A percentile compares a stretch with the other conserved stretches of the same genome.
Conservation (phyloP, 2,797 vertebrate genomes). For the Onychomys torridus region DNA sequence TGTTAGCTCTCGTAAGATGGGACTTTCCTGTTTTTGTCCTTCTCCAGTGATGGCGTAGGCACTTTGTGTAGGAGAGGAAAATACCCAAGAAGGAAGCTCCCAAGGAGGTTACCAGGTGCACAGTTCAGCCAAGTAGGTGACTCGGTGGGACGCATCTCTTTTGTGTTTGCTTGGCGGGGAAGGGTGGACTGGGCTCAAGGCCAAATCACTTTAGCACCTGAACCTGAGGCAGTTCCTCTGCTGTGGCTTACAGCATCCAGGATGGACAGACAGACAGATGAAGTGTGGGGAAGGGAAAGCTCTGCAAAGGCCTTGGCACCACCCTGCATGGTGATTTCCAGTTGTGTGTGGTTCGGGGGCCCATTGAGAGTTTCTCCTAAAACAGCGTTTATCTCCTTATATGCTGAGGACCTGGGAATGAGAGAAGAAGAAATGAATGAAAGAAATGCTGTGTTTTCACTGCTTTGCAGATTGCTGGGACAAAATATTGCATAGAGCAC, state of each 20-base stretch:
- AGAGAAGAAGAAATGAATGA: no score
- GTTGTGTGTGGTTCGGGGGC: accelerated
- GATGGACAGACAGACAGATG: not conserved
- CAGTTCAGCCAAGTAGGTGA: constrained; percentile 66
- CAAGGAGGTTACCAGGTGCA: constrained; percentile 61
- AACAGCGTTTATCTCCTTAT: accelerated
- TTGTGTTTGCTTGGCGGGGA: constrained; percentile 74
- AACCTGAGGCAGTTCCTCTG: constrained; percentile 14
- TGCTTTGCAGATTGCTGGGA: not conserved
- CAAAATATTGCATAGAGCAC: not conserved
- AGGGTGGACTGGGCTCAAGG: constrained; percentile 62
- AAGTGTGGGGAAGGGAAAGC: not conserved
- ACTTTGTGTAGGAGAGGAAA: constrained; percentile 23
- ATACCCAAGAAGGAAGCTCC: constrained; percentile 58
- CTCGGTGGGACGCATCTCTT: constrained; percentile 63
- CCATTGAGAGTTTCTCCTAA: not conserved
- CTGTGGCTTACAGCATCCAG: not conserved
- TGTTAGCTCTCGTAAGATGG: not conserved
- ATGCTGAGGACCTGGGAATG: not conserved
- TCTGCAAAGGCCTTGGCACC: accelerated
- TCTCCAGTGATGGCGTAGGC: not conserved
- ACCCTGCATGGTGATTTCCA: accelerated
- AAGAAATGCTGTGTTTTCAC: not conserved
- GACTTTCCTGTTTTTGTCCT: constrained; percentile 79
- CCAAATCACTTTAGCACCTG: constrained; percentile 83